Base-by-base conservation (phyloP, 1,140 invertebrate species). In the Adelges cooleyi region DNA sequence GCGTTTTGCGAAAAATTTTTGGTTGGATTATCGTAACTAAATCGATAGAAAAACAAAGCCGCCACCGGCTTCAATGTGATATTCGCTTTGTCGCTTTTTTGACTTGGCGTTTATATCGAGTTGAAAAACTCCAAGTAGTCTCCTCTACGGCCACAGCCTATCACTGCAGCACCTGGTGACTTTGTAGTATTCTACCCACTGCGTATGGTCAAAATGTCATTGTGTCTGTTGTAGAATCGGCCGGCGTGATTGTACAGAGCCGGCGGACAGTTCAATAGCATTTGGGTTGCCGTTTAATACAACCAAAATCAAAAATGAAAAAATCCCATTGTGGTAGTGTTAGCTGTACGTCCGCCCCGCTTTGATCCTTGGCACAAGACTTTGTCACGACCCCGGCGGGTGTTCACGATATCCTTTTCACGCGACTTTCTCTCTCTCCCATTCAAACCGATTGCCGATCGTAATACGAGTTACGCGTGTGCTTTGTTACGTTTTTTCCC, bases 401-500 rank as follows among this genome's bases (percentile, higher is more conserved):
- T 27, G n/a, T 44, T 29, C 23, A 20, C 23, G 40, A 48, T 44
- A 15, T 48, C 56, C 15, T 59, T 59, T 59, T 59, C 38, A 59
- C n/a, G 10, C 17, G 18, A n/a, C 23, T 15, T 2, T 6, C 17
- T 27, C 25, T 62, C 46, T 46, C 42, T 62, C 56, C 13, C 23
- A 29, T 62, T 33, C 27, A 29, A 62, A 62, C 46, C 42, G 4
- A 46, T 62, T 18, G 8, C 3, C 25, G n/a, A 62, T 29, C 3
- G 23, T 33, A 48, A 40, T 40, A 56, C 29, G 29, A 56, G 20
- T 56, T 42, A 56, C 8, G n/a, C 6, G 20, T 42, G 5, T 33
- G 17, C 40, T 62, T 48, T 46, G 25, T 62, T 62, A 48, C 23
- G 17, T 13, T 29, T 20, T 62, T 20, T 33, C 29, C 11, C 11